Base-by-base conservation (phyloP, 2,797 vertebrate species). In the Fratercula arctica region DNA sequence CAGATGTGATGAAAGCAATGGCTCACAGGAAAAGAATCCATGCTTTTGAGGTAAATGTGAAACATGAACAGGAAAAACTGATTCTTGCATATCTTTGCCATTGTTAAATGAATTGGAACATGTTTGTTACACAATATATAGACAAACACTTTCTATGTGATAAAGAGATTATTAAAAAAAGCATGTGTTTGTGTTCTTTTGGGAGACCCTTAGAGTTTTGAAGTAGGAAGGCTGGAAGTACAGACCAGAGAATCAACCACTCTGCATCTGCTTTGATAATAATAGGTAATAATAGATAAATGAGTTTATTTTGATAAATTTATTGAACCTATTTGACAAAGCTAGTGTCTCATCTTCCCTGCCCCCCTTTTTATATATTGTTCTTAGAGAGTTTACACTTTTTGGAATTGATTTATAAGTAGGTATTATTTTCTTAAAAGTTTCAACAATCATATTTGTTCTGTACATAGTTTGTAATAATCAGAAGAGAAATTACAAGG, bases 1-100 rank as follows among this genome's bases (percentile, higher is more conserved):
- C 51, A 94, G n/a, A 89, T 85, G 43, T 78, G 54, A 66, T 87
- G 41, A 95, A 94, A 96, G 35, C 16, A 74, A 45, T 70, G 54
- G 19, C 10, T 90, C 21, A 54, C 11, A 73, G 43, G 56, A 89
- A 91, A 82, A 73, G 19, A 83, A 9, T 23, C 14, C 10, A 53
- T 33, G 29, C 3, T 89, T 91, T 94, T 89, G 13, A 60, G 26
- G 37, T 78, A 93, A 92, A 78, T 2, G 1, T 43, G 50, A 72
- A 93, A 79, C 21, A 76, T 14, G n/a, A 90, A 75, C 12, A 10
- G 17, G 11, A 75, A 82, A 90, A 83, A 45, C 3, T 69, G 7
- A 35, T 46, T 87, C 35, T 92, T 88, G 33, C 5, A 3, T 84
- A 57, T 21, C 39, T 82, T 88, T 79, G 18, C 19, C 24, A 60